Evolutionary conservation across 1,140 invertebrate genomes (phyloP).

Genomic region (Drosophila nebulosa): DNA sequence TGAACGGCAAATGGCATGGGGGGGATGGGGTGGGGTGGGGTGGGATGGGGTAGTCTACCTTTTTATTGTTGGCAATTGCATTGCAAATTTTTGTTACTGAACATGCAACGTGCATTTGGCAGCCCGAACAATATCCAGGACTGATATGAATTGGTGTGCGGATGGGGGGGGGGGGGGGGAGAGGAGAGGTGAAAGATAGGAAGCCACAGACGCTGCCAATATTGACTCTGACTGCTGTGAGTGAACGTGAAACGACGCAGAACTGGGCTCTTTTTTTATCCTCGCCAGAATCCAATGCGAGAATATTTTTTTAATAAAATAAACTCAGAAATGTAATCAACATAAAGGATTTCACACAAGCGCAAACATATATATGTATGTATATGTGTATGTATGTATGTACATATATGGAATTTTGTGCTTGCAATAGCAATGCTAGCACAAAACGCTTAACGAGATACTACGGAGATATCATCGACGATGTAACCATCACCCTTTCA

Average conservation of each 20-base stretch:
- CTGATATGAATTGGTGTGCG: slow-evolving; percentile 9
- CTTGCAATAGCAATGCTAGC: slow-evolving; percentile 40
- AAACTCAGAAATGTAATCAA: slow-evolving; percentile 80
- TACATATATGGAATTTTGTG: slow-evolving; percentile 35
- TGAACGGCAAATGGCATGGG: not conserved
- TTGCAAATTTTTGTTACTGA: slow-evolving; percentile 71
- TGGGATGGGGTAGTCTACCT: too few species aligned
- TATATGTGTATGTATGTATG: not conserved
- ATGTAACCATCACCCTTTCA: slow-evolving; percentile 20
- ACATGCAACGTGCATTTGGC: slow-evolving; percentile 78
- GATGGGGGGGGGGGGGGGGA: not conserved
- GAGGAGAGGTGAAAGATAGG: not conserved
- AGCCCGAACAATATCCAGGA: slow-evolving; percentile 62
- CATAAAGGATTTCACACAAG: slow-evolving; percentile 79
- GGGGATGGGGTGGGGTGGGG: too few species aligned
- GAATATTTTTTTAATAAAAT: slow-evolving; percentile 80
- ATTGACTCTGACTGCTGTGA: slow-evolving; percentile 65
- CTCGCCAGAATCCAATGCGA: slow-evolving; percentile 58
- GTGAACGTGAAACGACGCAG: slow-evolving; percentile 49
- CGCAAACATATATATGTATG: not conserved
- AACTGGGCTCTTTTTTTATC: slow-evolving; percentile 48
- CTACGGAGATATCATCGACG: slow-evolving; percentile 73
- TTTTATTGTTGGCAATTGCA: slow-evolving; percentile 68
- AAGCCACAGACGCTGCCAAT: slow-evolving; percentile 73
- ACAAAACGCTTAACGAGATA: slow-evolving; percentile 72